phyloP scores from a whole-genome alignment of 2,113 vertebrate genomes.

The Leptobrachium ailaonicum region DNA sequence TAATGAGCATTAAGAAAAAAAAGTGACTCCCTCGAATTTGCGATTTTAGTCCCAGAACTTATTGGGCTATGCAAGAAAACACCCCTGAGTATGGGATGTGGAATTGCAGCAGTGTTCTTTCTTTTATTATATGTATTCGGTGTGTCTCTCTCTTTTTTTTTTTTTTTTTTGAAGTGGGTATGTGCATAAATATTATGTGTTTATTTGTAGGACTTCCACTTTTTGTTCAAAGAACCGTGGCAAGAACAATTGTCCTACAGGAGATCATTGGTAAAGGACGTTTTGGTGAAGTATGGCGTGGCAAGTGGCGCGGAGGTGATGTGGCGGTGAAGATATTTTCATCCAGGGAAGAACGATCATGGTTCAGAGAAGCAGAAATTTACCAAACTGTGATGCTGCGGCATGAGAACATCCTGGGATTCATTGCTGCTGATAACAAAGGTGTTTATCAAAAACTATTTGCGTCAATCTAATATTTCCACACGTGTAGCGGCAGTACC shows the following conservation, averaged over 20 bases:
- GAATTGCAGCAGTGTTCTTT: too few relatives aligned
- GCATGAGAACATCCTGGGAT: constrained; percentile 96
- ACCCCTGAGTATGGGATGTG: too few relatives aligned
- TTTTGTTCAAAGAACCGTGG: constrained; percentile 94
- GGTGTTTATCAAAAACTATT: constrained; percentile 63
- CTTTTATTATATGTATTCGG: too few relatives aligned
- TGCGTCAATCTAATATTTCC: too few relatives aligned
- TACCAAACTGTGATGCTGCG: constrained; percentile 98
- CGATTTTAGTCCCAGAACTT: too few relatives aligned
- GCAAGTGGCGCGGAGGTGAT: constrained; percentile 91
- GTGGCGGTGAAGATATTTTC: constrained; percentile 98
- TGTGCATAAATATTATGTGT: accelerated
- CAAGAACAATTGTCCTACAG: constrained; percentile 93
- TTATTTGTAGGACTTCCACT: constrained; percentile 80
- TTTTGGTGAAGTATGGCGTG: constrained; percentile 96
- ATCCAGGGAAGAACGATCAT: constrained; percentile 93
- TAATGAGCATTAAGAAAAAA: too few relatives aligned
- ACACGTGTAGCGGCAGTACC: too few relatives aligned
- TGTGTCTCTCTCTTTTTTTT: too few relatives aligned
- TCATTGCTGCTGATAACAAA: constrained; percentile 97
- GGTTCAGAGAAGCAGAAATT: constrained; percentile 97
- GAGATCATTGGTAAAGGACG: constrained; percentile 97
- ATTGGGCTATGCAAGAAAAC: too few relatives aligned
- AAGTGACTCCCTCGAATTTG: too few relatives aligned
- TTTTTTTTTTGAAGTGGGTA: background rate